Evolutionary conservation across 2,797 vertebrate species (phyloP).

Genomic region (Eleutherodactylus coqui): DNA sequence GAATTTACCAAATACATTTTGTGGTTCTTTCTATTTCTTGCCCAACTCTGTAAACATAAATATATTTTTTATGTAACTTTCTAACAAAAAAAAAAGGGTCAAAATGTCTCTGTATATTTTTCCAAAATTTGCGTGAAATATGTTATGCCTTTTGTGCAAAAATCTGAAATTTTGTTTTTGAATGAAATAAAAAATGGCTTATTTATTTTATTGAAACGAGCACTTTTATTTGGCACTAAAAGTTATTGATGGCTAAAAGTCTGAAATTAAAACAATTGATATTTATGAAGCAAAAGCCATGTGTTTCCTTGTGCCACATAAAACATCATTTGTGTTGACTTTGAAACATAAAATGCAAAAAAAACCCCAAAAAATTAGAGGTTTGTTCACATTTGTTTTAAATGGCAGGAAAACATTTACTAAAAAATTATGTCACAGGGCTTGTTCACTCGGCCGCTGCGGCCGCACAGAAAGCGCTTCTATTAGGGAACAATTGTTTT

Average conservation of each 20-base stretch:
- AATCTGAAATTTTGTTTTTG: conserved; percentile 45
- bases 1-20: neutral
- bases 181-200: conserved; percentile 28
- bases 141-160: conserved; percentile 54
- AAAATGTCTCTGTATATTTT: conserved; percentile 48
- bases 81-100: conserved; percentile 27
- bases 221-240: neutral
- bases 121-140: conserved; percentile 45
- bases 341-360: no score
- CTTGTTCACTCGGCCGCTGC: no score
- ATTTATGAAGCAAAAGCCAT: no score
- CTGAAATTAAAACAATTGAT: no score
- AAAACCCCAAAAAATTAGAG: no score
- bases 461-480: no score
- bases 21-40: neutral
- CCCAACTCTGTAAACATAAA: conserved; percentile 19
- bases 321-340: no score
- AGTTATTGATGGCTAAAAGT: neutral
- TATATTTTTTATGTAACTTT: conserved; percentile 50
- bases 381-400: no score
- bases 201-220: neutral
- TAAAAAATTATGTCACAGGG: no score
- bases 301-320: no score
- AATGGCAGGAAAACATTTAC: no score
- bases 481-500: no score